These are phyloP conservation scores for Spodoptera litura DNA, from an alignment of 1,140 invertebrate species.

Conservation along the genomic window DNA sequence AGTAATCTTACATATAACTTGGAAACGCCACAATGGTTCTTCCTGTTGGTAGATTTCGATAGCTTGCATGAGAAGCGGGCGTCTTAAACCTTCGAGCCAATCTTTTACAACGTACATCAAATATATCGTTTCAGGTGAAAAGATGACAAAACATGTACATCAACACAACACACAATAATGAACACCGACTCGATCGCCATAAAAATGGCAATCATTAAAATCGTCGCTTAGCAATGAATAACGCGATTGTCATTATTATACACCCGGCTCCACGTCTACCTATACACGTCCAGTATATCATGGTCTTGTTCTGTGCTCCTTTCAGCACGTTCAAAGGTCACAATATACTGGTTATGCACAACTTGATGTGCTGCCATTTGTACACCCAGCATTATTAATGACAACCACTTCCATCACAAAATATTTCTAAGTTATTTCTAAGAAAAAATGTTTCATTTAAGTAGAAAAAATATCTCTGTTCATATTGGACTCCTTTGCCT, in stretches of 20 bases:
- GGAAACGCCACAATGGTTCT: too few species aligned
- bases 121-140: neutral
- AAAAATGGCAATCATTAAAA: constrained; percentile 35
- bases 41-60: too few species aligned
- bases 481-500: neutral
- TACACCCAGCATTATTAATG: constrained; percentile 26
- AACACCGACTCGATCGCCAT: constrained; percentile 14
- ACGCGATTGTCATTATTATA: constrained; percentile 21
- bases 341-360: too few species aligned
- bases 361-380: neutral
- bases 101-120: too few species aligned
- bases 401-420: neutral
- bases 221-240: constrained; percentile 11
- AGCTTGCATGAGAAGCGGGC: too few species aligned
- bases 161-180: neutral
- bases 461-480: neutral
- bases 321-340: too few species aligned
- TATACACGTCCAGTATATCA: too few species aligned
- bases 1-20: too few species aligned
- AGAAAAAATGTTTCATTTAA: neutral
- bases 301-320: too few species aligned
- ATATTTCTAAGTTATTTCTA: neutral
- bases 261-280: too few species aligned
- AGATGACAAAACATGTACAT: neutral
- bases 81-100: too few species aligned